Percentiles rank a stretch among this genome's conserved stretches.
phyloP scores from a whole-genome alignment of 2,888 invertebrate genomes.

The Polyploca ridens region DNA sequence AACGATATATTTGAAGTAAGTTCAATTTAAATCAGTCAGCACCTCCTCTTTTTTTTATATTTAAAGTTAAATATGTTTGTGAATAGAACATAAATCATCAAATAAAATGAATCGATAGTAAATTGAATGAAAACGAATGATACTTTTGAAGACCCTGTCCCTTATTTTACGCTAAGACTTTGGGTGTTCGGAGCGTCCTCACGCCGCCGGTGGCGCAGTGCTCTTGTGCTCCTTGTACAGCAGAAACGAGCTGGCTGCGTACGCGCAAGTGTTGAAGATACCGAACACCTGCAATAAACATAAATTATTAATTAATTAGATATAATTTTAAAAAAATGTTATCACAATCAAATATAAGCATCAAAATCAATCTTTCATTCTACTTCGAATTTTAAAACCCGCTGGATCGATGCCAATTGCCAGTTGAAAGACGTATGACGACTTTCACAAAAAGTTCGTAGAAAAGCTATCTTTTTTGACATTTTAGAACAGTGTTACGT shows the following conservation, averaged over 20 bases:
- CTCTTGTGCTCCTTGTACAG: slow-evolving; percentile 90
- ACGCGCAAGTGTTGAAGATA: slow-evolving; percentile 91
- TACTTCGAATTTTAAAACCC: background rate
- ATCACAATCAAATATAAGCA: background rate
- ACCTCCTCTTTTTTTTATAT: no score
- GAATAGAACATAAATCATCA: background rate
- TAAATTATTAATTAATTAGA: background rate
- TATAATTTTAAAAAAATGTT: background rate
- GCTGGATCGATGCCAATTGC: slow-evolving; percentile 1
- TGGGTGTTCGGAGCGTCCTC: slow-evolving; percentile 24
- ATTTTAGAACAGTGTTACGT: background rate
- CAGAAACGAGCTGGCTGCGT: slow-evolving; percentile 90
- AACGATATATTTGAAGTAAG: no score
- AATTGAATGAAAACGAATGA: slow-evolving; percentile 41
- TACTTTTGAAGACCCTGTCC: slow-evolving; percentile 39
- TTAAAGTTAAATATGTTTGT: no score
- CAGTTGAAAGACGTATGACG: slow-evolving; percentile 5
- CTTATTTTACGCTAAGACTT: slow-evolving; percentile 26
- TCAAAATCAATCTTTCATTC: background rate
- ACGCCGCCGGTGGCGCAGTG: slow-evolving; percentile 41
- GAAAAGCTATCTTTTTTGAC: background rate
- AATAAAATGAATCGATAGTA: slow-evolving; percentile 32
- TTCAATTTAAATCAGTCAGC: no score
- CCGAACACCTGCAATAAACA: slow-evolving; percentile 88
- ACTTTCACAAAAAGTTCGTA: slow-evolving; percentile 8